phyloP scores from a whole-genome alignment of 2,888 invertebrate species.

The Arenicola marina region DNA sequence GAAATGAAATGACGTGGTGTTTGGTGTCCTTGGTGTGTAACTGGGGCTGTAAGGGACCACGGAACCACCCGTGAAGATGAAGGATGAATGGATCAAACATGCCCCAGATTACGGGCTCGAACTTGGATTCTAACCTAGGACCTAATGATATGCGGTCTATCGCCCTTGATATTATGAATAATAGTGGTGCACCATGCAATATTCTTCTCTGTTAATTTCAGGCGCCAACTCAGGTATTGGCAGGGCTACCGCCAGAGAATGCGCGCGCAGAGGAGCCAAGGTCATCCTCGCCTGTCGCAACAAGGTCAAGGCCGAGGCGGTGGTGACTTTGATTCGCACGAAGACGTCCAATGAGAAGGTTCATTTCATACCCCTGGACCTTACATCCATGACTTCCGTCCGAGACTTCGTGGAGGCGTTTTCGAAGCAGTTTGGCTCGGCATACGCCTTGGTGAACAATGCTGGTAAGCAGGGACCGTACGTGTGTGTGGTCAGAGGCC shows the following conservation, averaged over 20 bases:
- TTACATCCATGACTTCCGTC: slow-evolving; percentile 51
- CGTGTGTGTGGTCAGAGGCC: no score
- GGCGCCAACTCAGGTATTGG: slow-evolving; percentile 85
- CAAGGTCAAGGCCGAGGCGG: slow-evolving; percentile 51
- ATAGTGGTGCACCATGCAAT: no score
- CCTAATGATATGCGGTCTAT: background rate
- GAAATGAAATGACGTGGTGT: no score
- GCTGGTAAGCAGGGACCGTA: slow-evolving; percentile 53
- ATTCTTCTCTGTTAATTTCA: slow-evolving; percentile 19
- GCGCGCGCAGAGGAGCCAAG: slow-evolving; percentile 65
- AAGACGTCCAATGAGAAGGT: slow-evolving; percentile 51
- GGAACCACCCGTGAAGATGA: no score
- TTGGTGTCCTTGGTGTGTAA: no score
- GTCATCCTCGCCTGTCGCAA: slow-evolving; percentile 58
- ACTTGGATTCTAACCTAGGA: background rate
- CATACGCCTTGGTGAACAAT: slow-evolving; percentile 60
- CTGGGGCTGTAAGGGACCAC: no score
- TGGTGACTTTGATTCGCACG: slow-evolving; percentile 49
- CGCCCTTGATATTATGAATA: no score
- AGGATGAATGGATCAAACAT: background rate
- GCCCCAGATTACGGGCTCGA: background rate
- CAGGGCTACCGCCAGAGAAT: slow-evolving; percentile 75
- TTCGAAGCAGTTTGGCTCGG: slow-evolving; percentile 42
- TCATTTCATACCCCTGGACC: slow-evolving; percentile 50
- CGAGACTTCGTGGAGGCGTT: slow-evolving; percentile 54